phyloP scores from a whole-genome alignment of 64 coral and sea anemone species.

The Actinia tenebrosa region DNA sequence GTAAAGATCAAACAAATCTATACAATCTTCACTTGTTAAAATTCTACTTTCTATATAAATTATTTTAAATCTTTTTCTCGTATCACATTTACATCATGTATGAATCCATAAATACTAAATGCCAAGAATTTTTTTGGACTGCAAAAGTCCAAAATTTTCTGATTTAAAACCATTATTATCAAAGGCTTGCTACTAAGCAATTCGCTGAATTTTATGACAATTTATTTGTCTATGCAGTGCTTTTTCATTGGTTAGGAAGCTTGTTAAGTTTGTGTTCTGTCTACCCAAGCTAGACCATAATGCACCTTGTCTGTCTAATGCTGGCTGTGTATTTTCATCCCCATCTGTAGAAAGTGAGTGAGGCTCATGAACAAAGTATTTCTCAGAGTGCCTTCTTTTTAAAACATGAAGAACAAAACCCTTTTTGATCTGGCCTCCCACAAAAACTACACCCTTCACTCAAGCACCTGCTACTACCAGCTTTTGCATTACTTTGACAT shows the following conservation, averaged over 20 bases:
- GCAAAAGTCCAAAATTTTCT: no score
- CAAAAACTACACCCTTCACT: conserved; percentile 47
- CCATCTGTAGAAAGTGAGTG: background rate
- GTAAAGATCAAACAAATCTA: no score
- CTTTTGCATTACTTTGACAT: background rate
- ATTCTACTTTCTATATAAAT: background rate
- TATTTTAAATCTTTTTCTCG: no score
- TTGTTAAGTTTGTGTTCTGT: no score
- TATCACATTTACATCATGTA: background rate
- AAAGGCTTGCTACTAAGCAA: no score
- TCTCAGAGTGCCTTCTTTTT: background rate
- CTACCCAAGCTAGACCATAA: no score
- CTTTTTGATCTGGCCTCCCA: conserved; percentile 57
- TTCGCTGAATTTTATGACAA: no score
- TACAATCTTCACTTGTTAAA: background rate
- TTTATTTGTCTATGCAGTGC: no score
- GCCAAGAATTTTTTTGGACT: background rate
- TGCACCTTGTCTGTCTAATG: no score
- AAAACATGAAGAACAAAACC: conserved; percentile 75
- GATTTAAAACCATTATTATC: no score
- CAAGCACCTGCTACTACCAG: background rate
- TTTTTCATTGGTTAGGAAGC: no score
- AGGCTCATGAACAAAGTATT: background rate
- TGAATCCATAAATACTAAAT: background rate
- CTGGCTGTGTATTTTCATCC: background rate